These are phyloP conservation scores for Penaeus monodon DNA, from an alignment of 2,888 invertebrate genomes.

Conservation along the genomic window DNA sequence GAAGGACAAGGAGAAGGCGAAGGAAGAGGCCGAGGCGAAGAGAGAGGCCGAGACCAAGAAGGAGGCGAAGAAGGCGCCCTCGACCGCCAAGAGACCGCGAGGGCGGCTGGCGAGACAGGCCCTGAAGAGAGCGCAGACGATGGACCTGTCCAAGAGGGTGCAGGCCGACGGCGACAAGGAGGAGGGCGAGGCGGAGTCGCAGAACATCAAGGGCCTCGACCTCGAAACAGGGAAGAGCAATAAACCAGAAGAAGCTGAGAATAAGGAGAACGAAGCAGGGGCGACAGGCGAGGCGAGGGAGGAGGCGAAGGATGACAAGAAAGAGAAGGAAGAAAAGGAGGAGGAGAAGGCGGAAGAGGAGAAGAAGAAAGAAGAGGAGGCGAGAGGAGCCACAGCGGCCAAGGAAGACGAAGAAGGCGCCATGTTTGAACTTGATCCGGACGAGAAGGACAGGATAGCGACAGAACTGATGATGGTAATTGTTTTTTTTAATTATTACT, in stretches of 20 bases:
- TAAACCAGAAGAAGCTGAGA: slow-evolving; percentile 29
- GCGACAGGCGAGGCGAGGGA: slow-evolving; percentile 9
- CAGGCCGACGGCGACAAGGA: slow-evolving; percentile 6
- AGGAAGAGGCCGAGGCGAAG: not conserved
- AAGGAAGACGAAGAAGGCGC: slow-evolving; percentile 3
- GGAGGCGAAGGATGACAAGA: not conserved
- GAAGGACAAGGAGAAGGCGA: not conserved
- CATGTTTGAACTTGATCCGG: slow-evolving; percentile 49
- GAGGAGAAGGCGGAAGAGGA: slow-evolving; percentile 18
- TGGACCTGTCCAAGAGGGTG: slow-evolving; percentile 18
- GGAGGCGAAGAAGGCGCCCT: not conserved
- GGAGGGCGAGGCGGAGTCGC: slow-evolving; percentile 24
- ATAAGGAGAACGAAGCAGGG: slow-evolving; percentile 29
- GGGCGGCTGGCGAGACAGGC: slow-evolving; percentile 39
- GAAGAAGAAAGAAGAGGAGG: not conserved
- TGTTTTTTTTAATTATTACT: not conserved
- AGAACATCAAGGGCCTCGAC: slow-evolving; percentile 49
- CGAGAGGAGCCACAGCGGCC: not conserved
- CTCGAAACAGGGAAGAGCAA: slow-evolving; percentile 11
- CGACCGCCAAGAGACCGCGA: slow-evolving; percentile 14
- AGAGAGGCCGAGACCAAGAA: not conserved
- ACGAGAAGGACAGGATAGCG: slow-evolving; percentile 49
- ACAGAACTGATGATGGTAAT: slow-evolving; percentile 41
- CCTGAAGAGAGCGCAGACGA: slow-evolving; percentile 52
- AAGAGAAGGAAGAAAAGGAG: not conserved